Base-by-base conservation (phyloP, 2,113 vertebrate species). In the Stomatorhinus ivindoensis region DNA sequence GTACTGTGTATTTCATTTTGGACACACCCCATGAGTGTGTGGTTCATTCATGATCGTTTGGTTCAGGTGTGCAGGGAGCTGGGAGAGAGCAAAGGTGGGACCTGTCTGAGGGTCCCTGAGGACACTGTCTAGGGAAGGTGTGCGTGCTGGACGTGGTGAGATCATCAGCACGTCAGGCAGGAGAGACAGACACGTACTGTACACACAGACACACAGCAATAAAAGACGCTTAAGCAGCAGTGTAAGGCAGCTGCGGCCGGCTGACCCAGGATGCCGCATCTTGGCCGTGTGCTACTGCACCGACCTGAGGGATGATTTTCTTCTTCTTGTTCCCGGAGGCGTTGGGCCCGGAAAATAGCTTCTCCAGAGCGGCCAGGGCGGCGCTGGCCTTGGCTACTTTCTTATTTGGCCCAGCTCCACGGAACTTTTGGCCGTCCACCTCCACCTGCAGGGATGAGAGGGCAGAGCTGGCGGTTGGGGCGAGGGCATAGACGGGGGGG, bases 381-480 rank as follows among this genome's bases (percentile, higher is more conserved):
- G 98, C 98, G n/a, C 98, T 99, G 92, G 98, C 98, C 95, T 99
- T 99, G 90, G 98, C 98, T 94, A 99, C 98, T 92, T 99, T 99
- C 96, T 99, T 99, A 94, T 99, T 99, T 93, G 98, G 98, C 91
- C 98, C 98, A 86, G 98, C 98, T 42, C 98, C 98, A 90, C 97
- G 97, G 93, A 99, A 99, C 93, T 99, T 99, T 96, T 99, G 98
- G 89, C 98, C 97, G 69, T 99, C 98, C n/a, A 99, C 98, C 95
- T 99, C 98, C 95, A 99, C 98, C 98, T 99, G 92, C 15, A 48
- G 5, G 11, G 0, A 53, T 10, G 19, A 10, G 46, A 65, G 3
- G n/a, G 6, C 17, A 19, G 6, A 88, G 86, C 21, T 21, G 53
- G 53, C 19, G 53, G 19, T 19, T 21, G 53, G 19, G 51, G 51